phyloP scores from a whole-genome alignment of 37 sponge, comb jelly and placozoan genomes.

The Cliona cf. orientalis region DNA sequence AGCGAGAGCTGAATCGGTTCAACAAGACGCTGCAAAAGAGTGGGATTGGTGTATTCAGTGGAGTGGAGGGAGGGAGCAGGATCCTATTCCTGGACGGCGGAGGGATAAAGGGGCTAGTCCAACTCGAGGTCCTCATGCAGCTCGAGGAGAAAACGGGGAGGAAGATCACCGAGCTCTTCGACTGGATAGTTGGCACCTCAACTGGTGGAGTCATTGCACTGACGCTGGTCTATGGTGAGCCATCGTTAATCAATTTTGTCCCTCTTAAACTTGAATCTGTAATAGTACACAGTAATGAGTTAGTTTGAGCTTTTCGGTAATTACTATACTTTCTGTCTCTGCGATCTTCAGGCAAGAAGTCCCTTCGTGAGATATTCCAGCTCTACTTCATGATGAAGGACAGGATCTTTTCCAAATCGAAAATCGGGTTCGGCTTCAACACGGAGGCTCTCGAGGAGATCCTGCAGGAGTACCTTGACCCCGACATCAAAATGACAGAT shows the following conservation, averaged over 20 bases:
- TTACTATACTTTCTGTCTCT: neutral
- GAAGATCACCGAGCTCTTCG: constrained; percentile 55
- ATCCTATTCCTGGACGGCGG: constrained; percentile 72
- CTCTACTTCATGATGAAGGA: constrained; percentile 52
- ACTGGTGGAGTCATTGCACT: constrained; percentile 44
- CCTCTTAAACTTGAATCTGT: neutral
- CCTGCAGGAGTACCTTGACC: constrained; percentile 42
- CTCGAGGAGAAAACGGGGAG: constrained; percentile 41
- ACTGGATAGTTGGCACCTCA: constrained; percentile 56
- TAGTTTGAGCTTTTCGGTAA: too few species aligned
- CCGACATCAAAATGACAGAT: constrained; percentile 46
- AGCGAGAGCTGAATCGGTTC: constrained; percentile 34
- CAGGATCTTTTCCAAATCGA: constrained; percentile 7
- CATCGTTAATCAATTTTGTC: neutral
- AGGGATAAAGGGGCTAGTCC: constrained; percentile 66
- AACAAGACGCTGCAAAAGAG: neutral
- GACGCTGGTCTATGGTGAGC: constrained; percentile 48
- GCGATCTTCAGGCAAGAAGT: constrained; percentile 28
- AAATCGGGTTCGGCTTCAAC: constrained; percentile 15
- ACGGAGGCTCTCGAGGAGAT: constrained; percentile 50
- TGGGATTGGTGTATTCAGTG: too few species aligned
- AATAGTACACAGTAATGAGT: neutral
- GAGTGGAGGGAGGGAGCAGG: constrained; percentile 33
- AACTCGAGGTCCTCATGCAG: constrained; percentile 49
- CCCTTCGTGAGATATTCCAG: constrained; percentile 27